A percentile compares a stretch with the other conserved stretches of the same genome.
These are phyloP conservation scores for Clarias laeviceps DNA, from an alignment of 2,797 vertebrate species.

Conservation along the genomic window DNA sequence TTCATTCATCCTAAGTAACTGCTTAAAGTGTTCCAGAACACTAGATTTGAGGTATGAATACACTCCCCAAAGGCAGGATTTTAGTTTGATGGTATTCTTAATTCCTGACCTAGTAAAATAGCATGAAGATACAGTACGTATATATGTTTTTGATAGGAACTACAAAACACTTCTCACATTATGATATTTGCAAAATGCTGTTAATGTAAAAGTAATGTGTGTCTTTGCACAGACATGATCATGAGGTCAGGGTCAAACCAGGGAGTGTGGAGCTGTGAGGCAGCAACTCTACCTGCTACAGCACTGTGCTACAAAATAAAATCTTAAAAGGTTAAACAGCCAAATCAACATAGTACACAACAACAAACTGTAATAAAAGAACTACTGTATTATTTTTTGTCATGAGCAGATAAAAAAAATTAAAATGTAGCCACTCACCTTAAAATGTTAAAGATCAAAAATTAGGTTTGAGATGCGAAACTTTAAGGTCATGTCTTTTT, in stretches of 20 bases:
- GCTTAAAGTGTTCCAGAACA: background rate
- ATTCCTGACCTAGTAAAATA: background rate
- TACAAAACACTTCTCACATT: background rate
- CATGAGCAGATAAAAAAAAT: constrained; percentile 74
- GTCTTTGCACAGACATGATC: background rate
- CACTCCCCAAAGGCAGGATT: background rate
- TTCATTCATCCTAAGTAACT: background rate
- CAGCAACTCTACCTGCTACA: background rate
- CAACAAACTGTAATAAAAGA: background rate
- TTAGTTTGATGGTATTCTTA: background rate
- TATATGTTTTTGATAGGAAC: background rate
- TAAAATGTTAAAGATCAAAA: constrained; percentile 75
- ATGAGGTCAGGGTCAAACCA: constrained; percentile 5
- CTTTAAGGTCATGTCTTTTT: constrained; percentile 66
- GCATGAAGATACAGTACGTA: too few species aligned
- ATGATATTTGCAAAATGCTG: background rate
- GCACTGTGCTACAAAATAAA: background rate
- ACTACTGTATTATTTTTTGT: constrained; percentile 58
- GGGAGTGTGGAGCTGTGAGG: background rate
- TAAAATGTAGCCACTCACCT: constrained; percentile 61
- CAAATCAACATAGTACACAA: background rate
- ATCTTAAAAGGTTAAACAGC: background rate
- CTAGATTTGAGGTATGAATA: background rate
- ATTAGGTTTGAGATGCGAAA: constrained; percentile 73
- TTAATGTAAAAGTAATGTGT: background rate